Percentiles rank a stretch among this genome's conserved stretches.
Conservation (phyloP, 2,888 invertebrate species). For the Petrolisthes manimaculis region DNA sequence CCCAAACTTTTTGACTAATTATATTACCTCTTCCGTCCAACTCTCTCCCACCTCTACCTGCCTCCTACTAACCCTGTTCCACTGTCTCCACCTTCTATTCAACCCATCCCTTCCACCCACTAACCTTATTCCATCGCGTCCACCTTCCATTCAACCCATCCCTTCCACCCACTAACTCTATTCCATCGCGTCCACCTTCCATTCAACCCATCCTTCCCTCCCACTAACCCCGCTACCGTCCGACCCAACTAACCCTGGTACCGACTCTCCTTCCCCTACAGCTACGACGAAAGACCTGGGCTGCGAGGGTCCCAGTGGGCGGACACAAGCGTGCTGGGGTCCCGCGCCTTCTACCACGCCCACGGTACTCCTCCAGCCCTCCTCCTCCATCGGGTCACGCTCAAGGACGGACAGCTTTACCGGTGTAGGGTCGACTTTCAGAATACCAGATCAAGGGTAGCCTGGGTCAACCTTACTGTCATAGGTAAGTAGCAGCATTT, state of each 20-base stretch:
- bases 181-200: not conserved
- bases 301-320: conserved; percentile 54
- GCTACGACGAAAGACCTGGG: conserved; percentile 63
- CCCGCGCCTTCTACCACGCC: conserved; percentile 56
- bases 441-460: conserved; percentile 58
- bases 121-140: not conserved
- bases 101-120: not conserved
- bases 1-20: too few relatives aligned
- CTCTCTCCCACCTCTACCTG: too few relatives aligned
- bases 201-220: not conserved
- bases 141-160: not conserved
- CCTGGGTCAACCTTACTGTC: conserved; percentile 62
- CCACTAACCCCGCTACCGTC: not conserved
- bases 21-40: too few relatives aligned
- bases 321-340: conserved; percentile 58
- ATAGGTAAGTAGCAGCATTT: conserved; percentile 60
- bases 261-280: conserved; percentile 19
- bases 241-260: not conserved
- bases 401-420: conserved; percentile 56
- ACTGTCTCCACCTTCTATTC: not conserved
- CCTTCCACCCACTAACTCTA: not conserved
- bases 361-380: conserved; percentile 57
- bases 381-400: conserved; percentile 41
- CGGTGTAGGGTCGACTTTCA: conserved; percentile 65
- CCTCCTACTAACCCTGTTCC: not conserved